These are phyloP conservation scores for Psilopsiagon aurifrons DNA, from an alignment of 2,113 vertebrate species.

Conservation along the genomic window DNA sequence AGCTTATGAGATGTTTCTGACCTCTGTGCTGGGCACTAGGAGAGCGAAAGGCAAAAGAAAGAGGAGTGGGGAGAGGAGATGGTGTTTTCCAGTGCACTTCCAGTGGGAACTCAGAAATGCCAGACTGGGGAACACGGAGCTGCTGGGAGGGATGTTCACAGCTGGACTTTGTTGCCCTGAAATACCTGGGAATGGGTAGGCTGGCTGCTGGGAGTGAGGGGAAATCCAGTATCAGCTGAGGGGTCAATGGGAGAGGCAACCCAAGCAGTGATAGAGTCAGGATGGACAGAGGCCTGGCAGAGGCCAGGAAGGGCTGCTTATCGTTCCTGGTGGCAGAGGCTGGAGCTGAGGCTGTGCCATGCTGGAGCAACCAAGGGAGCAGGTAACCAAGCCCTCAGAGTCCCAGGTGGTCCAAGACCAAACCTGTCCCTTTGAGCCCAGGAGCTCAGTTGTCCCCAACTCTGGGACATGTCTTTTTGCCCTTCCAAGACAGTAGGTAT, in stretches of 20 bases:
- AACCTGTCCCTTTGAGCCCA: neutral
- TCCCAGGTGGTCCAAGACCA: neutral
- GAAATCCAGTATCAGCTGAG: neutral
- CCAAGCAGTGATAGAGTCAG: fast-evolving
- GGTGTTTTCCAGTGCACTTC: neutral
- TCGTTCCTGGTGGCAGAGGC: neutral
- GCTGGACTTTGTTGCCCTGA: neutral
- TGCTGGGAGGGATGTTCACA: neutral
- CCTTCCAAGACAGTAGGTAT: neutral
- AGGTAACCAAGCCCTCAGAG: neutral
- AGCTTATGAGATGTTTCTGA: neutral
- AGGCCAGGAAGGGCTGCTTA: neutral
- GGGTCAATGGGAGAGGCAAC: neutral
- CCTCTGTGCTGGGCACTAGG: neutral
- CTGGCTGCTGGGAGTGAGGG: neutral
- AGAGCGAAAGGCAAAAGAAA: neutral
- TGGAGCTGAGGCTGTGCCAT: neutral
- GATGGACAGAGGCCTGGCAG: neutral
- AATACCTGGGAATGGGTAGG: neutral
- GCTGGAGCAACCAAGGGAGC: neutral
- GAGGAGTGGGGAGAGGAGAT: neutral
- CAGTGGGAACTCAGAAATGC: neutral
- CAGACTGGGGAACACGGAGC: neutral
- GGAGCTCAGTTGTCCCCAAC: neutral
- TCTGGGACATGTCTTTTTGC: neutral